A percentile compares a stretch with the other conserved stretches of the same genome.
Evolutionary conservation across 2,888 invertebrate species (phyloP).

Genomic region (Andricus quercusramuli): DNA sequence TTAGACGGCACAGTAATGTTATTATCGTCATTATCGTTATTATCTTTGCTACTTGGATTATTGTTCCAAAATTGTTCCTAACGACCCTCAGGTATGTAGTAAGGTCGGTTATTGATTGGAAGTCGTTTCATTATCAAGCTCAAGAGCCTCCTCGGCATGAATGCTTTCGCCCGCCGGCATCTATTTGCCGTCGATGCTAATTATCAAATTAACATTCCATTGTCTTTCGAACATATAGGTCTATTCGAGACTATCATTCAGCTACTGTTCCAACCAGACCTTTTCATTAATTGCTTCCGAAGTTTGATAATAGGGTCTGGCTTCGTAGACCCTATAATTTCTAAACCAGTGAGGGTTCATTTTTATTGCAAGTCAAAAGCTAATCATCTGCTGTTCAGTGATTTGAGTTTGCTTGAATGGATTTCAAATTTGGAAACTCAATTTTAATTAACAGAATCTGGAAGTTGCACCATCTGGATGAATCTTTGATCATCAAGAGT

Average conservation of each 20-base stretch:
- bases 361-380: too few species aligned
- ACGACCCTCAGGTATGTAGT: neutral
- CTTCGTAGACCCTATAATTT: neutral
- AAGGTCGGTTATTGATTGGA: neutral
- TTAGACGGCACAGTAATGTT: neutral
- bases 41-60: neutral
- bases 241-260: neutral
- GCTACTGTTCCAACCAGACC: neutral
- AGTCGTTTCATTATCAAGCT: neutral
- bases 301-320: neutral
- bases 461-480: too few species aligned
- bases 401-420: too few species aligned
- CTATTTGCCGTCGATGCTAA: neutral
- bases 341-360: neutral
- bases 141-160: neutral
- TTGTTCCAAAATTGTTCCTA: neutral
- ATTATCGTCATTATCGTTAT: neutral
- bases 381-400: too few species aligned
- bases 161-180: neutral
- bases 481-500: too few species aligned
- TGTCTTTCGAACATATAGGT: neutral
- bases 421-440: too few species aligned
- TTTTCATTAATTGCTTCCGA: neutral
- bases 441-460: too few species aligned
- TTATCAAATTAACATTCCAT: conserved; percentile 27